A percentile compares a stretch with the other conserved stretches of the same genome.
These are phyloP conservation scores for Coracopsis vasa DNA, from an alignment of 2,113 vertebrate genomes.

Conservation along the genomic window DNA sequence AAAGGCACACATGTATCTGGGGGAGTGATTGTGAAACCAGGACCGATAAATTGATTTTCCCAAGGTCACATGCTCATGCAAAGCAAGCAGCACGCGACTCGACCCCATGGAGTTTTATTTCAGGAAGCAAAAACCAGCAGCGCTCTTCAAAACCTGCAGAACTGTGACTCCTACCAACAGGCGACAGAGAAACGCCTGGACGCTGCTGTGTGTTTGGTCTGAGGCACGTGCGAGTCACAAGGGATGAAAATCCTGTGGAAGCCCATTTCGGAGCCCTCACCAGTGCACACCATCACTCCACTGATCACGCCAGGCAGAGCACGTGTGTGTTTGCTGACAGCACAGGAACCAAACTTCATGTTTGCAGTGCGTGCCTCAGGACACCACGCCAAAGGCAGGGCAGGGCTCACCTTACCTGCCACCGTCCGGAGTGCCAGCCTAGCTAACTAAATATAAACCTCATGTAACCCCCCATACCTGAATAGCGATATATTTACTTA, in stretches of 20 bases:
- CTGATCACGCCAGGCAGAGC: fast-evolving
- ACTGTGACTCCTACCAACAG: background rate
- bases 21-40: background rate
- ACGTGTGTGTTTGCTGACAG: background rate
- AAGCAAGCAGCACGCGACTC: background rate
- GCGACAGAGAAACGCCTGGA: fast-evolving
- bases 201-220: fast-evolving
- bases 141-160: background rate
- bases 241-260: background rate
- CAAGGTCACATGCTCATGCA: background rate
- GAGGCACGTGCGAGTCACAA: background rate
- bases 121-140: background rate
- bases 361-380: background rate
- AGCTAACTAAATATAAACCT: background rate
- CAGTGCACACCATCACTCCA: fast-evolving
- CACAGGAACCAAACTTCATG: background rate
- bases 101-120: background rate
- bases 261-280: background rate
- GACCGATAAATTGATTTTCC: background rate
- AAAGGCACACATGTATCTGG: background rate
- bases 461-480: background rate
- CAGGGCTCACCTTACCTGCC: background rate
- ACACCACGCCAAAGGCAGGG: background rate
- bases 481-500: no score
- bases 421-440: background rate